Percentiles rank a stretch among this genome's conserved stretches.
Evolutionary conservation across 2,888 invertebrate species (phyloP).

Genomic region (Chalcosyrphus nemorum): DNA sequence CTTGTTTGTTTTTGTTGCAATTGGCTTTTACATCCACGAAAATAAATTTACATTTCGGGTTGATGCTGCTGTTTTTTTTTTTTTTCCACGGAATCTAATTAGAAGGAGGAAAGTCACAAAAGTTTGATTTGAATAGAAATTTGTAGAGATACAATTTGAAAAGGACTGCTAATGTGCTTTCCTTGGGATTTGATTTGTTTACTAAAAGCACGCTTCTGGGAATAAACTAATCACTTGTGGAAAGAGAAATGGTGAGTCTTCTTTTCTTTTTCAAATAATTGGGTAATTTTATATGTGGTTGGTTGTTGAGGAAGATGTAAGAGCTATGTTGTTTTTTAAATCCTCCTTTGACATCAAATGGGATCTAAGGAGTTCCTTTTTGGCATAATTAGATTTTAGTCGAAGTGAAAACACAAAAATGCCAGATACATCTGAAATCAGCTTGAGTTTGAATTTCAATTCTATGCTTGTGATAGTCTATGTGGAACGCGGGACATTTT

Average conservation of each 20-base stretch:
- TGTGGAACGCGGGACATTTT: too few relatives aligned
- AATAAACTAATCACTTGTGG: neutral
- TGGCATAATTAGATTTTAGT: too few relatives aligned
- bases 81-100: neutral
- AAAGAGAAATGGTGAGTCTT: neutral
- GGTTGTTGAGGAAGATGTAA: too few relatives aligned
- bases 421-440: too few relatives aligned
- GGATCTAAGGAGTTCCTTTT: too few relatives aligned
- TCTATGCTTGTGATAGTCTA: too few relatives aligned
- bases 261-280: neutral
- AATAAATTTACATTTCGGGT: slow-evolving; percentile 1
- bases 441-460: too few relatives aligned
- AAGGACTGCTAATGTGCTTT: neutral
- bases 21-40: neutral
- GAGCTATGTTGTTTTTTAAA: too few relatives aligned
- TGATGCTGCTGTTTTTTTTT: neutral
- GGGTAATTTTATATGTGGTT: too few relatives aligned
- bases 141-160: neutral
- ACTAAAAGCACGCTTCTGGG: neutral
- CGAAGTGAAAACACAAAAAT: too few relatives aligned
- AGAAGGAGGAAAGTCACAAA: neutral
- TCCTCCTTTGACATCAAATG: too few relatives aligned
- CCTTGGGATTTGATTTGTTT: neutral
- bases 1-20: neutral
- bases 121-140: neutral